These are phyloP conservation scores for Gavia stellata DNA, from an alignment of 2,113 vertebrate genomes.

Conservation along the genomic window DNA sequence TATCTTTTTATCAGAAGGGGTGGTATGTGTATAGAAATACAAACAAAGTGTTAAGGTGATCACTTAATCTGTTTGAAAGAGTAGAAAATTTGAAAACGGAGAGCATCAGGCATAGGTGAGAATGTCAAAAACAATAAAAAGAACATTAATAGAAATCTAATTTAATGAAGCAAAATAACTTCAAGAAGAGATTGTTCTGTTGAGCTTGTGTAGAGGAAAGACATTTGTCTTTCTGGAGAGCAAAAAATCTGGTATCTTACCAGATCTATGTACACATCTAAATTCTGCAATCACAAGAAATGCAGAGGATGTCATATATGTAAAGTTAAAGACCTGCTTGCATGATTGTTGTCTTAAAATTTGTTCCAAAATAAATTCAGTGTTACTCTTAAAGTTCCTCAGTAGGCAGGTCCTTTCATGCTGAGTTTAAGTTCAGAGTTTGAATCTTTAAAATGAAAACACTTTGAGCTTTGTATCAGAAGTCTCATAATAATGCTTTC, in stretches of 20 bases:
- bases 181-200: background rate
- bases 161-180: background rate
- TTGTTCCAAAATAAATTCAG: background rate
- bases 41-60: background rate
- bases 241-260: background rate
- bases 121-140: background rate
- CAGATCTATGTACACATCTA: background rate
- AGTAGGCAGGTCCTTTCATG: too few species aligned
- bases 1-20: constrained; percentile 9
- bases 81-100: background rate
- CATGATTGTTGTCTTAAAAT: background rate
- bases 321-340: background rate
- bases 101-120: background rate
- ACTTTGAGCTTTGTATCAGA: background rate
- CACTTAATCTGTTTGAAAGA: background rate
- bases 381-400: too few species aligned
- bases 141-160: background rate
- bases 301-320: background rate
- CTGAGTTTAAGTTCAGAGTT: background rate
- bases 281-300: background rate
- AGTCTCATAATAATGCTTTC: background rate
- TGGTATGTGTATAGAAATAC: background rate
- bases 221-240: background rate
- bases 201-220: background rate
- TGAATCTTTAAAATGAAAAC: background rate